Conservation (phyloP, 2,797 vertebrate genomes). For the Trichosurus vulpecula region DNA sequence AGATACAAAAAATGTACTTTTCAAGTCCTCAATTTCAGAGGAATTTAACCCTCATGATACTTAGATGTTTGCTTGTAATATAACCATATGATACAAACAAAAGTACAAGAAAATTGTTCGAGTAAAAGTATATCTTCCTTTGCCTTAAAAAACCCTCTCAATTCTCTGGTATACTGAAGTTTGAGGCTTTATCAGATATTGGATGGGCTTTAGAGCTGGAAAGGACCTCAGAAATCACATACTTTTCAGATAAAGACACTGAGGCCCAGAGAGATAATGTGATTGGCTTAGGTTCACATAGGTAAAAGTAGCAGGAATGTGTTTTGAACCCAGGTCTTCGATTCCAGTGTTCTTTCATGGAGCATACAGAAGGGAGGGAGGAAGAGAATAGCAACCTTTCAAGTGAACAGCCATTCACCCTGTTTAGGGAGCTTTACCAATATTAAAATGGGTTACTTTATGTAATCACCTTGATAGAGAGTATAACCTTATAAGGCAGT, state of each 20-base stretch:
- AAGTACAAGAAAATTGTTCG: neutral
- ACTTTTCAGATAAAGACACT: neutral
- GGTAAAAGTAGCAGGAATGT: neutral
- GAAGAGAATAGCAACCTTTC: neutral
- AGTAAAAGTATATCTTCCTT: neutral
- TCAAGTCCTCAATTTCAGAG: neutral
- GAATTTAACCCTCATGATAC: neutral
- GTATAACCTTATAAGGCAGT: neutral
- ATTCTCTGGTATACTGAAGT: neutral
- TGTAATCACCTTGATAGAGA: neutral
- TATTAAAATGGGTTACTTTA: neutral
- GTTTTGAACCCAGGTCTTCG: neutral
- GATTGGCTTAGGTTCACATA: neutral
- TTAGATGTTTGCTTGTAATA: neutral
- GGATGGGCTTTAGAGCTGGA: neutral
- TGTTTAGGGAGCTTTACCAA: neutral
- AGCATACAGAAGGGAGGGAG: accelerated
- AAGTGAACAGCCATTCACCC: neutral
- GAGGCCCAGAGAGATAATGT: neutral
- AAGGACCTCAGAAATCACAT: neutral
- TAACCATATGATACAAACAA: neutral
- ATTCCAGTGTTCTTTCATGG: neutral
- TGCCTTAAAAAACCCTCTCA: neutral
- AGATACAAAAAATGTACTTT: neutral
- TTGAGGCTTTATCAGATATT: neutral